A percentile compares a stretch with the other conserved stretches of the same genome.
Evolutionary conservation across 2,888 invertebrate genomes (phyloP).

Genomic region (Eueremaeus valkanovi): DNA sequence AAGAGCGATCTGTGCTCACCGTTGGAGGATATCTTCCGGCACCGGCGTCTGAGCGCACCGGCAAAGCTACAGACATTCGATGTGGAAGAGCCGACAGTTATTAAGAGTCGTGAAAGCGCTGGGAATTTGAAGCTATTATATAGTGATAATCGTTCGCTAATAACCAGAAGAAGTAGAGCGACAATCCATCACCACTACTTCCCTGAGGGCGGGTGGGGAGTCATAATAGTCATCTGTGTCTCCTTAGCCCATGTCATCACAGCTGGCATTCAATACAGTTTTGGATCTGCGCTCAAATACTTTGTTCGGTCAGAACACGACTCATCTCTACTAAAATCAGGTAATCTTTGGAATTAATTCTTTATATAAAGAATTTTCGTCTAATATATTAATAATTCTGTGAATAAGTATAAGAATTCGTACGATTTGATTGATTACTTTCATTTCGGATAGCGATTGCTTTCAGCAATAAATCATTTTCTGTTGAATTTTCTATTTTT

Average conservation of each 20-base stretch:
- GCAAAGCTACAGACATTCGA: slow-evolving; percentile 26
- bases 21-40: neutral
- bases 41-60: slow-evolving; percentile 22
- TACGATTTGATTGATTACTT: neutral
- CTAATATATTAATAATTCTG: neutral
- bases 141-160: slow-evolving; percentile 27
- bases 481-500: neutral
- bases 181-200: slow-evolving; percentile 71
- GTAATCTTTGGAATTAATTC: neutral
- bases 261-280: slow-evolving; percentile 50
- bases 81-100: neutral
- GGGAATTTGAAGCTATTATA: slow-evolving; percentile 3
- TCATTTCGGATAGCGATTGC: neutral
- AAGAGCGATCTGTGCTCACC: neutral
- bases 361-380: neutral
- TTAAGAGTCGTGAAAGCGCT: neutral
- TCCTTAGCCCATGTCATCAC: slow-evolving; percentile 52
- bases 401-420: neutral
- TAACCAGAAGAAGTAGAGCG: neutral
- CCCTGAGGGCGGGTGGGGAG: slow-evolving; percentile 62
- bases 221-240: slow-evolving; percentile 52
- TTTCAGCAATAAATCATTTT: neutral
- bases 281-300: slow-evolving; percentile 11
- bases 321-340: neutral
- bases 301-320: neutral